Conservation (phyloP, 1,140 invertebrate species). For the Danaus plexippus region DNA sequence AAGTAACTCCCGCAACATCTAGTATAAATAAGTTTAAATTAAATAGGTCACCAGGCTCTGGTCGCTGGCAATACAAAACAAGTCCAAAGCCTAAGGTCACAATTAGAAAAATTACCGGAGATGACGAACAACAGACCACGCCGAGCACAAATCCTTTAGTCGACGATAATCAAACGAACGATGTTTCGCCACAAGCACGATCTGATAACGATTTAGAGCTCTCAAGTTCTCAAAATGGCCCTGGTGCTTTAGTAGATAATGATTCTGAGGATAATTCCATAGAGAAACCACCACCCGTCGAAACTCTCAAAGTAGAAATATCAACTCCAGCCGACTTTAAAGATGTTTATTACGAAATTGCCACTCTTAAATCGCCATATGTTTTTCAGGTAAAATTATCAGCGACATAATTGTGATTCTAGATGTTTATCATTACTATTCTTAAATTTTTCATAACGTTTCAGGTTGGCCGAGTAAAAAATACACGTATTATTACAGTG, state of each 20-base stretch:
- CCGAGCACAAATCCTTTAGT: slow-evolving; percentile 56
- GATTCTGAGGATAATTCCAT: slow-evolving; percentile 74
- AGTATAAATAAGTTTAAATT: slow-evolving; percentile 83
- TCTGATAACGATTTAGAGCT: slow-evolving; percentile 78
- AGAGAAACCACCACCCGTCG: slow-evolving; percentile 76
- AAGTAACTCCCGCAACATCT: slow-evolving; percentile 62
- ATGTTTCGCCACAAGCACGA: slow-evolving; percentile 60
- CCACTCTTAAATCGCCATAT: slow-evolving; percentile 90
- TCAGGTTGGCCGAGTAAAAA: slow-evolving; percentile 88
- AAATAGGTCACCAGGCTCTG: slow-evolving; percentile 77
- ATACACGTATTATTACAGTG: slow-evolving; percentile 88
- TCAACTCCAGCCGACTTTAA: slow-evolving; percentile 87
- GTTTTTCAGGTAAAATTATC: slow-evolving; percentile 81
- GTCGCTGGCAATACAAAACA: slow-evolving; percentile 90
- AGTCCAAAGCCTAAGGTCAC: slow-evolving; percentile 87
- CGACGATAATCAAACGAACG: slow-evolving; percentile 57
- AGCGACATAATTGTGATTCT: background rate
- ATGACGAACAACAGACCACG: slow-evolving; percentile 68
- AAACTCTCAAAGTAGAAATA: slow-evolving; percentile 88
- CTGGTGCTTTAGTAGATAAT: slow-evolving; percentile 73
- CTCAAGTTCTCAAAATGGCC: slow-evolving; percentile 77
- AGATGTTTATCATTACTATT: background rate
- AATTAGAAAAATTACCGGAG: slow-evolving; percentile 81
- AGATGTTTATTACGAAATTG: slow-evolving; percentile 89
- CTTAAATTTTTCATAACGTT: slow-evolving; percentile 29